Evolutionary conservation across 2,888 invertebrate genomes (phyloP).

Genomic region (Apodemia mormo): DNA sequence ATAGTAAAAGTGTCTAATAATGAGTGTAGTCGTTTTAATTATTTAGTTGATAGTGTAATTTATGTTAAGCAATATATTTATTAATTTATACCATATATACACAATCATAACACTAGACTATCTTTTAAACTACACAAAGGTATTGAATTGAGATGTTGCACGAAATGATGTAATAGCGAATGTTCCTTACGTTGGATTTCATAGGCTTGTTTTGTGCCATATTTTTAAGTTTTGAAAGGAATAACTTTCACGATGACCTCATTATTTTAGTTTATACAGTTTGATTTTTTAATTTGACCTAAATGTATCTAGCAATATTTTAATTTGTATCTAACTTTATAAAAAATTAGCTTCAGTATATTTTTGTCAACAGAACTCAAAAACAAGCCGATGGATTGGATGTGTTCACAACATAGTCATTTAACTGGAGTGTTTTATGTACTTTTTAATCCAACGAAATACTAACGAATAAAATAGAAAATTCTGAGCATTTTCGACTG

Average conservation of each 20-base stretch:
- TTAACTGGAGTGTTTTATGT: too few relatives aligned
- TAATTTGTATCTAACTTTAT: too few relatives aligned
- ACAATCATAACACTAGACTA: background rate
- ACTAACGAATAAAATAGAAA: too few relatives aligned
- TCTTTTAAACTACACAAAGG: constrained; percentile 32
- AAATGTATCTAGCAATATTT: background rate
- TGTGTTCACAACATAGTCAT: too few relatives aligned
- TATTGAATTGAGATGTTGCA: constrained; percentile 7
- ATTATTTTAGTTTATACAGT: constrained; percentile 6
- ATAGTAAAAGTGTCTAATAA: too few relatives aligned
- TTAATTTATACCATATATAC: background rate
- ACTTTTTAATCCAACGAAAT: too few relatives aligned
- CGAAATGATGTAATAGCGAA: background rate
- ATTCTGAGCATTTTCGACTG: too few relatives aligned
- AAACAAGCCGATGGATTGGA: too few relatives aligned
- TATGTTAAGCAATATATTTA: background rate
- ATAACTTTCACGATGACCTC: constrained; percentile 7
- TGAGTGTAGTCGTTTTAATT: too few relatives aligned
- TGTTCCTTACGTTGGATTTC: constrained; percentile 6
- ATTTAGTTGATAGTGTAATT: too few relatives aligned
- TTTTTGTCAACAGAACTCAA: too few relatives aligned
- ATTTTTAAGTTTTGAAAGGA: constrained; percentile 2
- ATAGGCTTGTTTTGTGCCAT: background rate
- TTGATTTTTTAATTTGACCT: background rate
- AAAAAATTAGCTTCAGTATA: too few relatives aligned